Evolutionary conservation across 1,140 invertebrate species (phyloP).

Genomic region (Cyrtorhinus lividipennis): DNA sequence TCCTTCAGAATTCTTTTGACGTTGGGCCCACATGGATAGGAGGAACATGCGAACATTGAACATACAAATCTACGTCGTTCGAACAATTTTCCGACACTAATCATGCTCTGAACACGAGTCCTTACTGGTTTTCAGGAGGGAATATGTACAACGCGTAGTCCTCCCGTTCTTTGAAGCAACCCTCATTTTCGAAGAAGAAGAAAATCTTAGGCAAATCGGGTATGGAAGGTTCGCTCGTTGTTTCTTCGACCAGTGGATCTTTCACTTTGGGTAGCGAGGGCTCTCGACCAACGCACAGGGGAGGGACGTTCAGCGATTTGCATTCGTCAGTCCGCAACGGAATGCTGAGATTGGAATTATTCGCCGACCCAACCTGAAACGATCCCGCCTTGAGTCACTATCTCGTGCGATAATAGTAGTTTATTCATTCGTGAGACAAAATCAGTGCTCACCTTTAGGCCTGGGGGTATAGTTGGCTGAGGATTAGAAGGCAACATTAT

Average conservation of each 20-base stretch:
- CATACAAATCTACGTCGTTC: too few species aligned
- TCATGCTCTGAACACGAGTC: neutral
- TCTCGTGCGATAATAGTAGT: too few species aligned
- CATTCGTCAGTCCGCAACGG: slow-evolving; percentile 18
- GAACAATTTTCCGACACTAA: too few species aligned
- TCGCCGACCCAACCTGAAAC: slow-evolving; percentile 17
- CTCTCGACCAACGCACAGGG: slow-evolving; percentile 1
- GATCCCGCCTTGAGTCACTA: too few species aligned
- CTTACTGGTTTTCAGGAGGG: slow-evolving; percentile 60
- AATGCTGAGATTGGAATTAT: slow-evolving; percentile 20
- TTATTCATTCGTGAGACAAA: neutral
- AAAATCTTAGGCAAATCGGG: slow-evolving; percentile 34
- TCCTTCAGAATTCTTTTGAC: too few species aligned
- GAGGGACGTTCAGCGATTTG: slow-evolving; percentile 19
- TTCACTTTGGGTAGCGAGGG: slow-evolving; percentile 21
- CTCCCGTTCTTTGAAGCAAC: slow-evolving; percentile 69
- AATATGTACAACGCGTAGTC: slow-evolving; percentile 83
- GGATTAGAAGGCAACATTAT: slow-evolving; percentile 4
- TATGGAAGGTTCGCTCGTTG: slow-evolving; percentile 11
- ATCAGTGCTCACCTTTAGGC: too few species aligned
- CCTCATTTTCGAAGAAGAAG: slow-evolving; percentile 53
- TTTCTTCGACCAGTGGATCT: slow-evolving; percentile 19
- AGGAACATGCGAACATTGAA: too few species aligned
- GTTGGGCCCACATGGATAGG: too few species aligned
- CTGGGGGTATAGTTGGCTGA: slow-evolving; percentile 10